These are phyloP conservation scores for Reticulitermes speratus DNA, from an alignment of 1,140 invertebrate genomes.

Conservation along the genomic window DNA sequence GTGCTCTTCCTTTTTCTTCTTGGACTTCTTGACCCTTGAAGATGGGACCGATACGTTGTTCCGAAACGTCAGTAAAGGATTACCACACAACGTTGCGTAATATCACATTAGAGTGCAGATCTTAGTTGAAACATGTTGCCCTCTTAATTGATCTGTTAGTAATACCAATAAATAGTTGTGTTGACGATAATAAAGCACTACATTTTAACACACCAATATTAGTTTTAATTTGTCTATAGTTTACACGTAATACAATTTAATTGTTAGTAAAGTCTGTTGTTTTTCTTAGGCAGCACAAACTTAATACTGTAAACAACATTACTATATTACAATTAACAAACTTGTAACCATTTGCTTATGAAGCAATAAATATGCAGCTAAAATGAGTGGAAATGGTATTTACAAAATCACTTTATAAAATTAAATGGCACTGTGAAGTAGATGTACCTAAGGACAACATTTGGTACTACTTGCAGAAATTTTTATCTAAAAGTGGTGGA, in stretches of 20 bases:
- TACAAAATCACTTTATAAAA: constrained; percentile 1
- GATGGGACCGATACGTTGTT: too few species aligned
- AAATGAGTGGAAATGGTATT: neutral
- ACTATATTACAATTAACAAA: neutral
- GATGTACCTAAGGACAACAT: neutral
- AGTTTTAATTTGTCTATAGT: neutral
- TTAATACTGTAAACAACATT: neutral
- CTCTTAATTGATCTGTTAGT: too few species aligned
- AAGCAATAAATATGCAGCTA: constrained; percentile 1
- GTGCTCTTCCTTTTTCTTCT: too few species aligned
- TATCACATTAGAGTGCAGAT: too few species aligned
- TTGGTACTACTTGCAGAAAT: neutral
- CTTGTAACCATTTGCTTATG: neutral
- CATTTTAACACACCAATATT: neutral
- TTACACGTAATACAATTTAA: neutral
- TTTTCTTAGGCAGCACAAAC: constrained; percentile 11
- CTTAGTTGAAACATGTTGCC: too few species aligned
- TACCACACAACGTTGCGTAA: too few species aligned
- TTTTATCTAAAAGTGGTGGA: neutral
- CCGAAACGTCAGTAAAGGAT: too few species aligned
- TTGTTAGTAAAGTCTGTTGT: neutral
- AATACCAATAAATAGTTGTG: too few species aligned
- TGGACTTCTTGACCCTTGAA: too few species aligned
- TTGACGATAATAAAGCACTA: too few species aligned
- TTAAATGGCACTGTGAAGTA: neutral